phyloP scores from a whole-genome alignment of 2,113 vertebrate genomes.

The Progne subis region DNA sequence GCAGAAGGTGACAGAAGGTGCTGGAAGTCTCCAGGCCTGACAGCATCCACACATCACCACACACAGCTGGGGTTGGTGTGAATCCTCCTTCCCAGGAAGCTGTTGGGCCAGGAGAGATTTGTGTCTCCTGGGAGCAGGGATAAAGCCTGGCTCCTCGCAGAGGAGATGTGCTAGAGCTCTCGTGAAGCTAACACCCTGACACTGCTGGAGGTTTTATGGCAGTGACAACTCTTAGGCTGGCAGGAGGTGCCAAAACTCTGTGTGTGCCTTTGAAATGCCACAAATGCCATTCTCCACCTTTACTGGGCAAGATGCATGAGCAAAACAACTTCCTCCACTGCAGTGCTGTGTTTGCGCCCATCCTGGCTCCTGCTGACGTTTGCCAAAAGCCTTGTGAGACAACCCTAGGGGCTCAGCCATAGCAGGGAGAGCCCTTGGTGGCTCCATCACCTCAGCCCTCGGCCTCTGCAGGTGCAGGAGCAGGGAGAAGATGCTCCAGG shows the following conservation, averaged over 20 bases:
- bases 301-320: not conserved
- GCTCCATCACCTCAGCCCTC: fast-evolving
- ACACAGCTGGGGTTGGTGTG: fast-evolving
- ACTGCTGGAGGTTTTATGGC: not conserved
- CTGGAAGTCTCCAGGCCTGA: fast-evolving
- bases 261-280: fast-evolving
- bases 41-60: fast-evolving
- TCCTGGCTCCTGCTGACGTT: not conserved
- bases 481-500: not conserved
- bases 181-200: fast-evolving
- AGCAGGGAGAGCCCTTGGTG: fast-evolving
- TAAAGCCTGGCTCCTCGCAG: not conserved
- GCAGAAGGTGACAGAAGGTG: not conserved
- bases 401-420: not conserved
- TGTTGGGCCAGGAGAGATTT: not conserved
- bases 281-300: not conserved
- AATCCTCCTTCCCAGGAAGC: not conserved
- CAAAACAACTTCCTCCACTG: not conserved
- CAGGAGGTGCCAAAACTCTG: not conserved
- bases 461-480: fast-evolving
- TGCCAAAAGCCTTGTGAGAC: not conserved
- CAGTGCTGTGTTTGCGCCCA: no score
- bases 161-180: not conserved
- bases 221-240: not conserved
- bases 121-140: not conserved